A percentile compares a stretch with the other conserved stretches of the same genome.
phyloP scores from a whole-genome alignment of 2,888 invertebrate species.

The Iphiclides podalirius region DNA sequence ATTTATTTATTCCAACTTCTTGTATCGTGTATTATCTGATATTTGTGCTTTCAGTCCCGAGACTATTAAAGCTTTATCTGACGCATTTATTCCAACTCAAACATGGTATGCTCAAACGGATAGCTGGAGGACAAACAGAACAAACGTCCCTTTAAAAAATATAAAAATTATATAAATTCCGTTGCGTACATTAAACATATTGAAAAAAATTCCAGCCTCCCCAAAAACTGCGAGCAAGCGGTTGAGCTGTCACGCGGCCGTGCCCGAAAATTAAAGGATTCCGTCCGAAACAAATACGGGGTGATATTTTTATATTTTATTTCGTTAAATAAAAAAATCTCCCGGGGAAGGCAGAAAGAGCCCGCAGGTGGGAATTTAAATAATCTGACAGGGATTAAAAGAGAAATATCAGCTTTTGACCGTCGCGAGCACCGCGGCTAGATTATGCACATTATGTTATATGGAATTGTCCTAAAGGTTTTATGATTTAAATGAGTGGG shows the following conservation, averaged over 20 bases:
- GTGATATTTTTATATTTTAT: constrained; percentile 78
- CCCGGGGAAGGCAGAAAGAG: constrained; percentile 53
- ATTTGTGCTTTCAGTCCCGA: too few species aligned
- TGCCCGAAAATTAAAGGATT: constrained; percentile 77
- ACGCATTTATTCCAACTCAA: too few species aligned
- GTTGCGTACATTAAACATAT: constrained; percentile 42
- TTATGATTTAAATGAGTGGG: constrained; percentile 62
- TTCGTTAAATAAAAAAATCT: constrained; percentile 70
- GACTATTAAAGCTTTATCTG: too few species aligned
- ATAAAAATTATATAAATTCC: constrained; percentile 35
- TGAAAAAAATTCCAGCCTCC: constrained; percentile 58
- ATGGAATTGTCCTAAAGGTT: constrained; percentile 52
- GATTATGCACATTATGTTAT: constrained; percentile 67
- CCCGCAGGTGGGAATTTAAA: constrained; percentile 80
- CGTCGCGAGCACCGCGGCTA: constrained; percentile 56
- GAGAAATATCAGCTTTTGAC: constrained; percentile 79
- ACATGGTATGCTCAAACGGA: too few species aligned
- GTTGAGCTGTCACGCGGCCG: constrained; percentile 63
- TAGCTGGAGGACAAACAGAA: too few species aligned
- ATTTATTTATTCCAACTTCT: too few species aligned
- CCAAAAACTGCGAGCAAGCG: constrained; percentile 53
- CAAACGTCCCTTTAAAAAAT: constrained; percentile 4
- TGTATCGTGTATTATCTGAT: too few species aligned
- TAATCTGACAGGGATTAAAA: constrained; percentile 80
- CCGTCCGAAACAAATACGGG: constrained; percentile 78